A percentile compares a stretch with the other conserved stretches of the same genome.
These are phyloP conservation scores for Panagrolaimus sp. DNA, from an alignment of 1,140 invertebrate genomes.

Conservation along the genomic window DNA sequence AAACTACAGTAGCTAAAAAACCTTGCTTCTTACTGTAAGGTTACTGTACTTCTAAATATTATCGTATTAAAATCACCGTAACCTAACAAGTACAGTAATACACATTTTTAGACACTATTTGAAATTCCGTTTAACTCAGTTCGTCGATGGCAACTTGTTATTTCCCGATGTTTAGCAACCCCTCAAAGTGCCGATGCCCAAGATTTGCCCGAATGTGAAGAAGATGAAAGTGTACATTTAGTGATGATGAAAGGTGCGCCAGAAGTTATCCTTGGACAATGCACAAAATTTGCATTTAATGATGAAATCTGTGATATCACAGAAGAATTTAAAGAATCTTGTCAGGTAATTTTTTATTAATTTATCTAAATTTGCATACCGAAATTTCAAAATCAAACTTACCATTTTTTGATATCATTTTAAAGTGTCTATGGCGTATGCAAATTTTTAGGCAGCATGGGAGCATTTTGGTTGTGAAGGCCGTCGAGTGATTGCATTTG, in stretches of 20 bases:
- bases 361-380: not conserved
- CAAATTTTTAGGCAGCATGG: constrained; percentile 39
- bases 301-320: constrained; percentile 45
- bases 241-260: constrained; percentile 58
- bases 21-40: too few relatives aligned
- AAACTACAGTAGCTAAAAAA: too few relatives aligned
- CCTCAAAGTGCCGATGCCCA: constrained; percentile 19
- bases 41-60: too few relatives aligned
- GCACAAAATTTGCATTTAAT: constrained; percentile 34
- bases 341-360: constrained; percentile 45
- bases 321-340: constrained; percentile 50
- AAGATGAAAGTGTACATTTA: constrained; percentile 30
- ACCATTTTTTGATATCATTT: too few relatives aligned
- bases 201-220: constrained; percentile 3
- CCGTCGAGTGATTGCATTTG: constrained; percentile 48
- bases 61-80: not conserved
- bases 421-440: too few relatives aligned
- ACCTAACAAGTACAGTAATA: too few relatives aligned
- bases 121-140: constrained; percentile 58
- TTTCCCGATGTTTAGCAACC: constrained; percentile 41
- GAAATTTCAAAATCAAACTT: not conserved
- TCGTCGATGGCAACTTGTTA: constrained; percentile 53
- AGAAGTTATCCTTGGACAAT: constrained; percentile 50
- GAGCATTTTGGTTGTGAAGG: constrained; percentile 50
- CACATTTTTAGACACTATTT: constrained; percentile 43